Evolutionary conservation across 2,888 invertebrate genomes (phyloP).

Genomic region (Lypha dubia): DNA sequence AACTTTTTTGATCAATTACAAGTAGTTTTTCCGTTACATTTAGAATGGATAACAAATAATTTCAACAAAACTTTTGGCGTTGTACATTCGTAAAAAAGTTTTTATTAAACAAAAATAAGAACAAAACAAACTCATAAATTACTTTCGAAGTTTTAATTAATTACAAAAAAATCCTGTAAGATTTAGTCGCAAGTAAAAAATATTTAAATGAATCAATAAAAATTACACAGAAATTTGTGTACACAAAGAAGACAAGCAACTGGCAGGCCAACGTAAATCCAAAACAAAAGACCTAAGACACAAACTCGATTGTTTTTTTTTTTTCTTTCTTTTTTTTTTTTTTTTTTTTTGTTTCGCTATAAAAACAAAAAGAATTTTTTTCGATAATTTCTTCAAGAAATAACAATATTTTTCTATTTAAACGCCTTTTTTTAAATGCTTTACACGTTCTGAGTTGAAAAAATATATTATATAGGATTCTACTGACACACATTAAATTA

Average conservation of each 20-base stretch:
- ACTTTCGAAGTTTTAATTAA: neutral
- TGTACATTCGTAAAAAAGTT: neutral
- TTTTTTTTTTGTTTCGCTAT: too few relatives aligned
- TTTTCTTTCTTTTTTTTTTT: too few relatives aligned
- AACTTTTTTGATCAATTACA: too few relatives aligned
- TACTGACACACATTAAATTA: slow-evolving; percentile 53
- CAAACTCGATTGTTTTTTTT: slow-evolving; percentile 39
- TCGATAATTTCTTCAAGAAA: neutral
- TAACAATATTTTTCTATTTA: slow-evolving; percentile 20
- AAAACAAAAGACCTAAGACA: slow-evolving; percentile 63
- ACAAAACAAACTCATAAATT: neutral
- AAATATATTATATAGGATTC: slow-evolving; percentile 30
- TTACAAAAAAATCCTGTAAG: neutral
- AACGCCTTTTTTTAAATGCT: slow-evolving; percentile 38
- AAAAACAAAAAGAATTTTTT: slow-evolving; percentile 20
- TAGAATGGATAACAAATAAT: neutral
- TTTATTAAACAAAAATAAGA: neutral
- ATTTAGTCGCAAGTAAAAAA: neutral
- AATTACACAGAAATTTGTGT: slow-evolving; percentile 10
- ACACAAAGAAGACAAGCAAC: slow-evolving; percentile 39
- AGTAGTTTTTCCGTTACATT: neutral
- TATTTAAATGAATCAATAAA: slow-evolving; percentile 18
- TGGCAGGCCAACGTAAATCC: neutral
- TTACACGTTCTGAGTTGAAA: slow-evolving; percentile 49
- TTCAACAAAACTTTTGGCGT: neutral